A percentile compares a stretch with the other conserved stretches of the same genome.
These are phyloP conservation scores for Chaetodon trifascialis DNA, from an alignment of 2,113 vertebrate species.

Conservation along the genomic window DNA sequence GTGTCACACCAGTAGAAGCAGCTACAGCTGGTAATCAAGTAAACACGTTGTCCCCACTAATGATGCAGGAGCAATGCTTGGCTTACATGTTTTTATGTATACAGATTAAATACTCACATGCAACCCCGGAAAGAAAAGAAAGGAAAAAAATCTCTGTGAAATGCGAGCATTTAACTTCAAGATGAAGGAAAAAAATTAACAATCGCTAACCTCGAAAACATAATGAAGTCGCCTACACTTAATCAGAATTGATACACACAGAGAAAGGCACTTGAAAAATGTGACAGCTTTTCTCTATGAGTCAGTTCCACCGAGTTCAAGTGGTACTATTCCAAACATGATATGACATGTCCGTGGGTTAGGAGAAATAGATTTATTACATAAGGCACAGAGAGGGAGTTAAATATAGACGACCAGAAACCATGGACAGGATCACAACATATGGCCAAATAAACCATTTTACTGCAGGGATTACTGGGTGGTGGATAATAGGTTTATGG, in stretches of 20 bases:
- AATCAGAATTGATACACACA: not conserved
- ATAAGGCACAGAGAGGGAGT: constrained; percentile 6
- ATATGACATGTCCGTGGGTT: constrained; percentile 34
- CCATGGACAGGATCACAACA: not conserved
- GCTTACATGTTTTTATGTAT: not conserved
- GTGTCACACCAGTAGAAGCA: constrained; percentile 11
- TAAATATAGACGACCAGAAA: constrained; percentile 21
- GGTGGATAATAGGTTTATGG: not conserved
- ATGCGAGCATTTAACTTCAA: not conserved
- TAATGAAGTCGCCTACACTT: constrained; percentile 1
- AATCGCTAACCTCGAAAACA: not conserved
- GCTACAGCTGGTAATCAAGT: constrained; percentile 11
- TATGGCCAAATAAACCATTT: constrained; percentile 6
- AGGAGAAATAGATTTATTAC: constrained; percentile 29
- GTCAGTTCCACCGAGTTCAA: constrained; percentile 11
- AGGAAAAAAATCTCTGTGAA: not conserved
- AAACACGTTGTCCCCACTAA: not conserved
- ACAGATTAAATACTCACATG: not conserved
- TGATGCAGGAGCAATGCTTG: not conserved
- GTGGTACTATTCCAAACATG: constrained; percentile 14
- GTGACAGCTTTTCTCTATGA: constrained; percentile 17
- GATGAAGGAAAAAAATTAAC: not conserved
- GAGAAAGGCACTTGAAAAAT: constrained; percentile 12
- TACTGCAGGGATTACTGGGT: not conserved
- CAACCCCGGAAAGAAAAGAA: not conserved